Evolutionary conservation across 2,888 invertebrate genomes (phyloP).

Genomic region (Resseliella maxima): DNA sequence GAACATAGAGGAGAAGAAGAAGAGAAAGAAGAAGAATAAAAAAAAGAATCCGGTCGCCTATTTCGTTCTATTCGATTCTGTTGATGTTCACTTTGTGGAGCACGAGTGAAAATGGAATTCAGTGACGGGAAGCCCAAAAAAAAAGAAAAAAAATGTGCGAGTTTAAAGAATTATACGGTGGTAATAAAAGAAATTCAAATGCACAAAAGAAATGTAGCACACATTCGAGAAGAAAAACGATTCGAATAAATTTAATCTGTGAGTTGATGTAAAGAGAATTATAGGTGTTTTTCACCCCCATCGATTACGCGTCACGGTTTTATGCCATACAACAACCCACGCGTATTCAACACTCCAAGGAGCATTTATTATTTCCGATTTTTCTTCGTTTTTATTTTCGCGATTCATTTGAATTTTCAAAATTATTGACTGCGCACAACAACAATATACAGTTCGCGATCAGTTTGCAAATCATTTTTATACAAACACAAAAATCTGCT

Average conservation of each 20-base stretch:
- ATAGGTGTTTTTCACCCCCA: constrained; percentile 55
- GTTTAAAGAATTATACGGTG: constrained; percentile 53
- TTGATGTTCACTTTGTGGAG: background rate
- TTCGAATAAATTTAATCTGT: constrained; percentile 51
- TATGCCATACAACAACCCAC: background rate
- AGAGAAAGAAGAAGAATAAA: background rate
- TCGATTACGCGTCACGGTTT: constrained; percentile 32
- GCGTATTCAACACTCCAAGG: background rate
- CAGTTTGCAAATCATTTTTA: constrained; percentile 10
- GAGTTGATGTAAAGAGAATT: constrained; percentile 53
- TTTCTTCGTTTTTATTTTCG: background rate
- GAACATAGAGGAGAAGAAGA: constrained; percentile 18
- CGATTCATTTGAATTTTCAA: background rate
- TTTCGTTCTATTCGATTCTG: background rate
- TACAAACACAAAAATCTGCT: constrained; percentile 16
- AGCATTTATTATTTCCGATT: too few relatives aligned
- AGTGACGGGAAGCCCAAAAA: background rate
- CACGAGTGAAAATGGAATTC: background rate
- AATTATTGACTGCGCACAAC: background rate
- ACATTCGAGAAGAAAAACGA: constrained; percentile 51
- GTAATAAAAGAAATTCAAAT: constrained; percentile 31
- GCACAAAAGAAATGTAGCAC: constrained; percentile 16
- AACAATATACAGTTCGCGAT: background rate
- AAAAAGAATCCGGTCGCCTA: constrained; percentile 24
- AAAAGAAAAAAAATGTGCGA: constrained; percentile 5